A percentile compares a stretch with the other conserved stretches of the same genome.
These are phyloP conservation scores for Catostomus latipinnis DNA, from an alignment of 2,797 vertebrate species.

Conservation along the genomic window DNA sequence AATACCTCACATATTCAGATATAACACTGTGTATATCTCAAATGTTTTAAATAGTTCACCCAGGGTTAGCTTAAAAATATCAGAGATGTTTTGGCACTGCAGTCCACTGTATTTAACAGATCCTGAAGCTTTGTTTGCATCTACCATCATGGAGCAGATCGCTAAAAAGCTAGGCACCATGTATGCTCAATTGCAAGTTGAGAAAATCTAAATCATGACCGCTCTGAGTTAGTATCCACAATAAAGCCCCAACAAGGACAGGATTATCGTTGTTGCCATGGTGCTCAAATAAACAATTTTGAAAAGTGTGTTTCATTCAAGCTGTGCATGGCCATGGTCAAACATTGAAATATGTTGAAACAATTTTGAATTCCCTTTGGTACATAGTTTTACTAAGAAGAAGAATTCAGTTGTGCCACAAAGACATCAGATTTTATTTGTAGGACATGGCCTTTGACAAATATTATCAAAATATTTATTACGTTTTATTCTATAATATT, in stretches of 20 bases:
- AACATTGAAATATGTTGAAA: background rate
- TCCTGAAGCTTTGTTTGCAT: slow-evolving; percentile 26
- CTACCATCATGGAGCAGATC: background rate
- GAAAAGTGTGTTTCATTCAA: slow-evolving; percentile 1
- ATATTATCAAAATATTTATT: background rate
- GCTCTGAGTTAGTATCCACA: background rate
- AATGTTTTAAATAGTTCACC: slow-evolving; percentile 4
- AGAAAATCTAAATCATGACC: slow-evolving; percentile 31
- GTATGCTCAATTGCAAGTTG: background rate
- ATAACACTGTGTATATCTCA: background rate
- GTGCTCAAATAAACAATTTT: slow-evolving; percentile 34
- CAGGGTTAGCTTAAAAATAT: background rate
- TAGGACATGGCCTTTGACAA: slow-evolving; percentile 13
- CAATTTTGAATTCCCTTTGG: background rate
- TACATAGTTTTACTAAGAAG: background rate
- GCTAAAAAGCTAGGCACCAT: background rate
- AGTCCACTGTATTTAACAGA: background rate
- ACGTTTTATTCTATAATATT: background rate
- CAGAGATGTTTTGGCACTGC: background rate
- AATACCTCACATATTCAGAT: background rate
- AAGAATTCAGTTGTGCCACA: background rate
- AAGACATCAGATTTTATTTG: slow-evolving; percentile 9
- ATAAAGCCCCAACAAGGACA: slow-evolving; percentile 8
- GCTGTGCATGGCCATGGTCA: background rate
- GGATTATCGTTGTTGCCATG: slow-evolving; percentile 35